Percentiles rank a stretch among this genome's conserved stretches.
phyloP scores from a whole-genome alignment of 2,113 vertebrate genomes.

The Hyperopisus bebe region DNA sequence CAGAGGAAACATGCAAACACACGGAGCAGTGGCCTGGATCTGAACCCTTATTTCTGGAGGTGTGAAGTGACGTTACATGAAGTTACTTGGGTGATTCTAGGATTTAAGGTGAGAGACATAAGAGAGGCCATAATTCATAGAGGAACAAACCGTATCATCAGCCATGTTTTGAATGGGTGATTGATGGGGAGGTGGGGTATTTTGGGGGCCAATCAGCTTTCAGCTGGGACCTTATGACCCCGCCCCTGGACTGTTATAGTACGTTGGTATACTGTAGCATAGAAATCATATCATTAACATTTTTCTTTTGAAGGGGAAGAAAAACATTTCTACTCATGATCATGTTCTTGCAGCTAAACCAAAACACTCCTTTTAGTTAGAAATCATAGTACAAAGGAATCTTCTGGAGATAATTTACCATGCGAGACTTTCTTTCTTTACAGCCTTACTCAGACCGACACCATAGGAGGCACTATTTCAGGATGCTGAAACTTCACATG shows the following conservation, averaged over 20 bases:
- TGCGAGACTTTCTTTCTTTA: neutral
- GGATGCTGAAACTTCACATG: neutral
- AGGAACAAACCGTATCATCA: neutral
- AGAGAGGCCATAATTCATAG: neutral
- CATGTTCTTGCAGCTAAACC: neutral
- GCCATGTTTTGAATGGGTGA: neutral
- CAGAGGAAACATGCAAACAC: neutral
- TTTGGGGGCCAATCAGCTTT: neutral
- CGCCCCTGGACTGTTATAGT: neutral
- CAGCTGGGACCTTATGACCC: neutral
- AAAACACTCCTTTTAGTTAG: neutral
- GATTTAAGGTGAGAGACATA: neutral
- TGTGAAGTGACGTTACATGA: neutral
- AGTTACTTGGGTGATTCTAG: neutral
- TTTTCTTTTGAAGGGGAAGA: neutral
- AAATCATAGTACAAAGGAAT: constrained; percentile 13
- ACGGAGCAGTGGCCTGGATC: neutral
- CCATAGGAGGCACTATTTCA: neutral
- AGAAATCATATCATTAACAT: neutral
- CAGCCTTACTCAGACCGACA: neutral
- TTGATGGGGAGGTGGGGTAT: neutral
- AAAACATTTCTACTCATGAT: neutral
- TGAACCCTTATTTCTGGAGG: neutral
- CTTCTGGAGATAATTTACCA: neutral
- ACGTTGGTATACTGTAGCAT: neutral